Evolutionary conservation across 2,113 vertebrate species (phyloP), one percentile per base, ranked within the genome.

Genomic region (Carettochelys insculpta): DNA sequence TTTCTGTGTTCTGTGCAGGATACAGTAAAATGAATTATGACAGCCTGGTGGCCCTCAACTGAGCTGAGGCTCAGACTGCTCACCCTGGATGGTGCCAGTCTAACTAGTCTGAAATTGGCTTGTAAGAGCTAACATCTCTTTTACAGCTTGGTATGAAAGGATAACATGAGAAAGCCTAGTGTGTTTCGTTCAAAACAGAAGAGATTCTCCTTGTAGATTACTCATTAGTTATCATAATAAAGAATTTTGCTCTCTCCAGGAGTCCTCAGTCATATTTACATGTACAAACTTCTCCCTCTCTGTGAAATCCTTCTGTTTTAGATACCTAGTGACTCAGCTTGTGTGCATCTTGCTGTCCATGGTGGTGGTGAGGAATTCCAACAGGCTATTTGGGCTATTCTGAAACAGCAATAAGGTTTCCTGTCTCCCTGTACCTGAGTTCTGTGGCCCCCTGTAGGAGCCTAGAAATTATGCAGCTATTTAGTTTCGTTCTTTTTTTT

Each of bases 101-200:
- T 91, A 94, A 94, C 95, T 94, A 91, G 92, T 95, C 96, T 91
- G 92, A 94, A 95, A 95, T 94, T 97, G 86, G 88, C 75, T 87
- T 51, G 58, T 85, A 75, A 82, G 86, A 89, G 93, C 92, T 88
- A 80, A 87, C 92, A 14, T 14, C 80, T 90, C 84, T 95, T 96
- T 96, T 94, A 95, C 83, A 91, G 91, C 24, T 83, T 38, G 13
- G 11, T 50, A 50, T 50, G 48, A 50, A 50, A 50, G 14, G 48
- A 50, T 50, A 50, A 85, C 80, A 88, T 92, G 92, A 94, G 92
- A 83, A 80, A 88, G 92, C 41, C 83, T 92, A 87, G 88, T 52
- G 90, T 83, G 47, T 82, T 90, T 83, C 93, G 95, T 80, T 86
- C 93, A 82, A 95, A 82, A 88, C 88, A 65, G 75, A 68, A 91